Conservation (phyloP, 2,888 invertebrate genomes). For the Minunthozetes semirufus region DNA sequence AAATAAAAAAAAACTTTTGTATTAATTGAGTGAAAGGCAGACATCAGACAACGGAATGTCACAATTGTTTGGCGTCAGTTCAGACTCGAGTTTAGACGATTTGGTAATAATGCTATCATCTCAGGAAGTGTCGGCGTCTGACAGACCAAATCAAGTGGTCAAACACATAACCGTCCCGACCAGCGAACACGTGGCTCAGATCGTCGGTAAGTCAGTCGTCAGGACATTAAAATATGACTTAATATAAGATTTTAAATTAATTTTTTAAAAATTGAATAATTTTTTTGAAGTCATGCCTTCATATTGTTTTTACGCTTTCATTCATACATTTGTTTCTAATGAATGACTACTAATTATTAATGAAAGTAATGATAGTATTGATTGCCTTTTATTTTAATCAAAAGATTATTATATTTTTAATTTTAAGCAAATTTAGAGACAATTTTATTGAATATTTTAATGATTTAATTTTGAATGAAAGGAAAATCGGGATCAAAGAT, state of each 20-base stretch:
- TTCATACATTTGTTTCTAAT: background rate
- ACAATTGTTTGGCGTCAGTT: too few species aligned
- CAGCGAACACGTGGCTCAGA: constrained; percentile 17
- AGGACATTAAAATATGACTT: too few species aligned
- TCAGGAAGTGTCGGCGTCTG: background rate
- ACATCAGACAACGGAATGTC: background rate
- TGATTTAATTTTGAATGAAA: background rate
- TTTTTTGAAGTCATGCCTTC: background rate
- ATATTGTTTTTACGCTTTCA: background rate
- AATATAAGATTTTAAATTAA: background rate
- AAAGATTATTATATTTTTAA: background rate
- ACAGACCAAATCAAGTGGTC: background rate
- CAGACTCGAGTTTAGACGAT: background rate
- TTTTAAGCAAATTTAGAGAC: background rate
- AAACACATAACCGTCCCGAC: background rate
- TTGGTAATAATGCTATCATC: background rate
- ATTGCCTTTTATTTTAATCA: too few species aligned
- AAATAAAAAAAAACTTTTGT: background rate
- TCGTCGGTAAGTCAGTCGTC: background rate
- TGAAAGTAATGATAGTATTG: too few species aligned
- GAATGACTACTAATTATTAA: too few species aligned
- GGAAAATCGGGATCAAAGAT: constrained; percentile 13
- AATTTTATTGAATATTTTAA: background rate
- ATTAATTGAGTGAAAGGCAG: background rate
- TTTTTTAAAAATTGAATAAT: background rate